phyloP scores from a whole-genome alignment of 1,140 invertebrate species.

The Drosophila gunungcola region DNA sequence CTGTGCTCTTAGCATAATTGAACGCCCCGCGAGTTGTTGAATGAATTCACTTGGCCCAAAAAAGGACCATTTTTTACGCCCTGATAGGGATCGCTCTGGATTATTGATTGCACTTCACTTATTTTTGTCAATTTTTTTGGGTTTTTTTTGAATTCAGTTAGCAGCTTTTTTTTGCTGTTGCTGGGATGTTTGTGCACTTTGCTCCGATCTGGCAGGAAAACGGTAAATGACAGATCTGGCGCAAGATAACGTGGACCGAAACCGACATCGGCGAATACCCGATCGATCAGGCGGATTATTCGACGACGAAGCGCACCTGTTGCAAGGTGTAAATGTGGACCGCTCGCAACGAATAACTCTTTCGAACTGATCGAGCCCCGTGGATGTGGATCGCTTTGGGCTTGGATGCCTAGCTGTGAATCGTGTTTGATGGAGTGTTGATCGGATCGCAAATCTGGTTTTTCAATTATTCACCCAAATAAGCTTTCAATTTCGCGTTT shows the following conservation, averaged over 20 bases:
- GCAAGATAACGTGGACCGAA: slow-evolving; percentile 67
- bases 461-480: background rate
- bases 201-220: slow-evolving; percentile 34
- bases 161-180: background rate
- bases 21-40: background rate
- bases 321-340: slow-evolving; percentile 69
- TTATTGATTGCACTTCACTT: slow-evolving; percentile 34
- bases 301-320: slow-evolving; percentile 19
- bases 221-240: slow-evolving; percentile 78
- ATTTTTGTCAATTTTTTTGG: slow-evolving; percentile 2
- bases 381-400: slow-evolving; percentile 1
- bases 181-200: slow-evolving; percentile 39
- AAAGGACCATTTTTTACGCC: background rate
- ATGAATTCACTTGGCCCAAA: slow-evolving; percentile 16
- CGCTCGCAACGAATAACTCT: slow-evolving; percentile 28
- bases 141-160: slow-evolving; percentile 3
- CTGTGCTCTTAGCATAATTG: slow-evolving; percentile 19
- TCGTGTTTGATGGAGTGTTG: background rate
- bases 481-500: background rate
- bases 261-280: slow-evolving; percentile 43
- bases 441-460: background rate
- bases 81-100: slow-evolving; percentile 10
- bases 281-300: slow-evolving; percentile 6
- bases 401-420: background rate
- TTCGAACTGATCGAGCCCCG: slow-evolving; percentile 12